Percentiles rank a stretch among this genome's conserved stretches.
phyloP scores from a whole-genome alignment of 2,797 vertebrate genomes.

The Oreochromis grahami region DNA sequence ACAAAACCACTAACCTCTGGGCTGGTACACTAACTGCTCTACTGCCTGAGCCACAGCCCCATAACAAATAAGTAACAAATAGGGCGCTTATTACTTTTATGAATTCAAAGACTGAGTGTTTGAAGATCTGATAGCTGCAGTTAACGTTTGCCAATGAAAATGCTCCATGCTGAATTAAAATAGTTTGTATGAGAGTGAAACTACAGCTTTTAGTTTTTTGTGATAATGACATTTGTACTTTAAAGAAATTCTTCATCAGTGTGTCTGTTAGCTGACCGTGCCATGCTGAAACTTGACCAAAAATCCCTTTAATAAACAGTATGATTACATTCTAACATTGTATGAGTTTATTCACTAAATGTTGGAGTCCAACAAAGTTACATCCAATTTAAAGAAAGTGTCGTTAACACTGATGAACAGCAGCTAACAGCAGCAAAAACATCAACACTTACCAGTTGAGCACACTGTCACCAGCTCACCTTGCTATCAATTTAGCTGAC shows the following conservation, averaged over 20 bases:
- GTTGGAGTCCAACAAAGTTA: neutral
- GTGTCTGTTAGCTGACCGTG: neutral
- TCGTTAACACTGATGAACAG: neutral
- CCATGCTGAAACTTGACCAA: neutral
- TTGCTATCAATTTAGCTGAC: neutral
- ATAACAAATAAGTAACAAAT: neutral
- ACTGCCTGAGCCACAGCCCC: too few species aligned
- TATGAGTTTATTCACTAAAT: neutral
- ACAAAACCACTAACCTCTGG: too few species aligned
- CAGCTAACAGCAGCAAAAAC: neutral
- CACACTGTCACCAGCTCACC: neutral
- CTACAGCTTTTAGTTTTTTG: neutral
- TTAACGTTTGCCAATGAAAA: neutral
- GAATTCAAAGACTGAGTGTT: neutral
- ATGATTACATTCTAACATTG: neutral
- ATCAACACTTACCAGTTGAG: accelerated
- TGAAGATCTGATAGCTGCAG: neutral
- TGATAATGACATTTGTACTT: neutral
- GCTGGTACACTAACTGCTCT: too few species aligned
- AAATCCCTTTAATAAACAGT: neutral
- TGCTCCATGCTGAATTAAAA: neutral
- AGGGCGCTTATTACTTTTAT: neutral
- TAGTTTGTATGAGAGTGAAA: neutral
- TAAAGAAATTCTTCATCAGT: neutral
- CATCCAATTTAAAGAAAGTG: neutral